Base-by-base conservation (phyloP, 2,888 invertebrate species). In the Dynastes tityus region DNA sequence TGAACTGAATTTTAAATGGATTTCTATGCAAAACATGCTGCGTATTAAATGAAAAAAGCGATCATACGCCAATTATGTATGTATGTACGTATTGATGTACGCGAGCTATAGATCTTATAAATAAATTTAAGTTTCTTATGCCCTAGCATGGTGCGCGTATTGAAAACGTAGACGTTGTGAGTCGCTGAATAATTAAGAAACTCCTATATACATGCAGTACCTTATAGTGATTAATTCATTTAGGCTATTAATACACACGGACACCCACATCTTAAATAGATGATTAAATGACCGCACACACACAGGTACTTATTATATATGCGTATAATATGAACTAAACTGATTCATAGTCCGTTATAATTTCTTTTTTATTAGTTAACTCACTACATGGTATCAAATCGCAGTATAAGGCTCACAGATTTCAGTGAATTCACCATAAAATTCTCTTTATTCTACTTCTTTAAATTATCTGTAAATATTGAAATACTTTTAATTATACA, bases 21-120 rank as follows among this genome's bases (percentile, higher is more conserved):
- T 68, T 49, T 49, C 68, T 68, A 68, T 58, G 58, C 40, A 73
- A 73, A 73, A 13, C 58, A 58, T n/a, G 11, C 9, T 61, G 22
- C n/a, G 45, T 61, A 45, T 37, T 27, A 73, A 37, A 32, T 71
- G 4, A 53, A 49, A 55, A 58, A 73, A 61, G 58, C 22, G 2
- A 73, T 73, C 13, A 61, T 40, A 32, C 45, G 53, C 32, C 45
- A 53, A 70, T 32, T 70, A 22, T 70, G 55, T 70, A 70, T 70
- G 45, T 13, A 61, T 40, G 61, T 22, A 51, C 5, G 68, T 49
- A 45, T 49, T 49, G 49, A 49, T 45, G 22, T 68, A 68, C 27
- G 68, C 22, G 13, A 32, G 63, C 32, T 63, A 68, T 68, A 51
- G 68, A 49, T 27, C 49, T 65, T 68, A 68, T 49, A 68, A 49